Percentiles rank a stretch among this genome's conserved stretches.
Conservation (phyloP, 2,113 vertebrate species). For the Micromys minutus region DNA sequence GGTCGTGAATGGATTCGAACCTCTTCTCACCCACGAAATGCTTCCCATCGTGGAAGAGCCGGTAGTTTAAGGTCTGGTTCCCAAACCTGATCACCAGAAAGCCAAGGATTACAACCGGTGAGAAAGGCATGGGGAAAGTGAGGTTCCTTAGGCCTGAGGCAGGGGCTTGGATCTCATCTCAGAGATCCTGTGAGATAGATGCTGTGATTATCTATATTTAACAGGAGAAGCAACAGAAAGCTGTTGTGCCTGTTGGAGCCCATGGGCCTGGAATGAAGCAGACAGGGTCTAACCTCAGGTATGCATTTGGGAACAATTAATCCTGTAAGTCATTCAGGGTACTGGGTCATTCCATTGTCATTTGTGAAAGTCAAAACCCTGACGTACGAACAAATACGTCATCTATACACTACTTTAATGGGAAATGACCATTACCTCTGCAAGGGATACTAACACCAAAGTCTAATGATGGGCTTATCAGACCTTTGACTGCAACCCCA, state of each 20-base stretch:
- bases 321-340: neutral
- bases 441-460: neutral
- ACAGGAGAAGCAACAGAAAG: neutral
- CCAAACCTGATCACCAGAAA: conserved; percentile 89
- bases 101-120: neutral
- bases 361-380: neutral
- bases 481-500: neutral
- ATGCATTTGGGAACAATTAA: neutral
- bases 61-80: conserved; percentile 96
- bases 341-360: neutral
- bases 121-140: neutral
- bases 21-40: conserved; percentile 99
- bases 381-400: neutral
- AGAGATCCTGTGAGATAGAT: neutral
- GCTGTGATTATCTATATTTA: neutral
- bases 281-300: neutral
- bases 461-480: neutral
- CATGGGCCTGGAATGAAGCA: neutral
- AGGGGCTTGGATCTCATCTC: neutral
- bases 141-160: neutral
- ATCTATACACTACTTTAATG: neutral
- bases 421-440: neutral
- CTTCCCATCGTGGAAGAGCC: conserved; percentile 97
- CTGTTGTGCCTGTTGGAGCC: neutral
- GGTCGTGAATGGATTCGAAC: conserved; percentile 97